A percentile compares a stretch with the other conserved stretches of the same genome.
Evolutionary conservation across 2,888 invertebrate genomes (phyloP).

Genomic region (Actias luna): DNA sequence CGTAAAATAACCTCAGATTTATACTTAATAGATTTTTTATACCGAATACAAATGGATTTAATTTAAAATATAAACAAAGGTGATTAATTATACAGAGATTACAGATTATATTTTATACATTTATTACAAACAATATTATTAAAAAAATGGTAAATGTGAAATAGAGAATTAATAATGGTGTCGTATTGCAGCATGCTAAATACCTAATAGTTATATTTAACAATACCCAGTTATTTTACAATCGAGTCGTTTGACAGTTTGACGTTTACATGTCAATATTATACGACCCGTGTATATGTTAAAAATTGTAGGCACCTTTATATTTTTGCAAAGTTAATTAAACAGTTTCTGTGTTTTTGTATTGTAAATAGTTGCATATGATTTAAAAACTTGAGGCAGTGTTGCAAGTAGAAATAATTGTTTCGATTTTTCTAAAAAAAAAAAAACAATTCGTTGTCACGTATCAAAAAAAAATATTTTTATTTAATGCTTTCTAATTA

Average conservation of each 20-base stretch:
- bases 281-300: not conserved
- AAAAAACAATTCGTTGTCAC: not conserved
- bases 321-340: conserved; percentile 25
- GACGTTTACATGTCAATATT: not conserved
- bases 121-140: conserved; percentile 81
- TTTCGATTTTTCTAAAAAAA: conserved; percentile 10
- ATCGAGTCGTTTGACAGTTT: not conserved
- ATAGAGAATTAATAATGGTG: conserved; percentile 76
- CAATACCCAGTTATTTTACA: not conserved
- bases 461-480: not conserved
- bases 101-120: conserved; percentile 83
- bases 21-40: conserved; percentile 81
- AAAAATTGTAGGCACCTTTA: conserved; percentile 28
- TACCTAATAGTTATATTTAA: conserved; percentile 49
- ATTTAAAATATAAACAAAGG: conserved; percentile 81
- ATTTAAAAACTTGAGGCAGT: conserved; percentile 60
- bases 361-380: conserved; percentile 74
- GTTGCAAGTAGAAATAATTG: conserved; percentile 41
- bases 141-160: conserved; percentile 69
- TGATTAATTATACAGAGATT: conserved; percentile 82
- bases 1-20: conserved; percentile 77
- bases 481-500: not conserved
- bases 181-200: conserved; percentile 63
- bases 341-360: conserved; percentile 47
- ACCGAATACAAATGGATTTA: conserved; percentile 82